Conservation (phyloP, 2,888 invertebrate species). For the Orthosia gothica region DNA sequence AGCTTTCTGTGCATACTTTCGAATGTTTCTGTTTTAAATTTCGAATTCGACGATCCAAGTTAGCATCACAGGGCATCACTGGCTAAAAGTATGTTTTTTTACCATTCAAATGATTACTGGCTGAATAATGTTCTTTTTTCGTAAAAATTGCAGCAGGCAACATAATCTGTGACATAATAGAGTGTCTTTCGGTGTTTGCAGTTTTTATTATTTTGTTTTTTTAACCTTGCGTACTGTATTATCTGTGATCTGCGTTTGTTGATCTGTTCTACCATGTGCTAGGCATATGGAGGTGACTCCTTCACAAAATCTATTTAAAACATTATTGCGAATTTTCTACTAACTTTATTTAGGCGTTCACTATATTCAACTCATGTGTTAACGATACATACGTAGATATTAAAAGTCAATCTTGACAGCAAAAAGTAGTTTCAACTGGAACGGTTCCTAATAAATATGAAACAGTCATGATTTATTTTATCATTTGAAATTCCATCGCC, state of each 20-base stretch:
- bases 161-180: background rate
- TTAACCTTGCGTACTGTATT: too few relatives aligned
- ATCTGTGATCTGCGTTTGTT: background rate
- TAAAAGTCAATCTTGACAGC: background rate
- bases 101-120: too few relatives aligned
- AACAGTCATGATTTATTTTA: slow-evolving; percentile 18
- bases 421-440: slow-evolving; percentile 15
- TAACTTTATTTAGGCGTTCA: background rate
- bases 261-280: background rate
- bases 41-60: background rate
- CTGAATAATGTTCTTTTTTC: background rate
- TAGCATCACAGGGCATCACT: background rate
- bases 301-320: background rate
- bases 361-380: background rate
- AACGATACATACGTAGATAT: background rate
- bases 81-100: background rate
- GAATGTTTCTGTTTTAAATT: background rate
- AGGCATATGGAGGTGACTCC: background rate
- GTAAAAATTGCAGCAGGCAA: too few relatives aligned
- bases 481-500: slow-evolving; percentile 40
- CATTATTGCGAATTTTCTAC: background rate
- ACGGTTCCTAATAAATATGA: slow-evolving; percentile 30
- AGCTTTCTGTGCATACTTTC: background rate
- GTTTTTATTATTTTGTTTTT: background rate
- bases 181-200: background rate